Percentiles rank a stretch among this genome's conserved stretches.
phyloP scores from a whole-genome alignment of 92 coral and sea anemone genomes.

The Epizoanthus illoricatus region DNA sequence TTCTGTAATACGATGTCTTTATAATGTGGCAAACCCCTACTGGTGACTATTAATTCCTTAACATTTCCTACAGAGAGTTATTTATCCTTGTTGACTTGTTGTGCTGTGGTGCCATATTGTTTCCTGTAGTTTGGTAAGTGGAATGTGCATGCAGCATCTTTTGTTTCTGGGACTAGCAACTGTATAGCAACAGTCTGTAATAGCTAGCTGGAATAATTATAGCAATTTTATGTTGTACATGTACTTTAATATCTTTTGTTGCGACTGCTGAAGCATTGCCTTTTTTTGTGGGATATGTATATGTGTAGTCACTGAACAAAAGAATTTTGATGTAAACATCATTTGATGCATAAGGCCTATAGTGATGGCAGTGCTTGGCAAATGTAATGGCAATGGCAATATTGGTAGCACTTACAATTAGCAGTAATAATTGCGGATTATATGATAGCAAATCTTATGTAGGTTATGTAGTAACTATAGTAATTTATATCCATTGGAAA shows the following conservation, averaged over 20 bases:
- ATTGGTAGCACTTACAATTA: too few species aligned
- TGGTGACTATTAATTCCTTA: conserved; percentile 26
- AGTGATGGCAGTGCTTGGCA: too few species aligned
- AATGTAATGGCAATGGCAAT: too few species aligned
- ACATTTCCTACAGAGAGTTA: conserved; percentile 80
- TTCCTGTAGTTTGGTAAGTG: conserved; percentile 93
- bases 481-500: too few species aligned
- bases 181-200: background rate
- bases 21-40: background rate
- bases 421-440: too few species aligned
- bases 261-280: background rate
- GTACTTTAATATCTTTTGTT: background rate
- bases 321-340: too few species aligned
- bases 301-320: too few species aligned
- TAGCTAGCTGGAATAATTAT: background rate
- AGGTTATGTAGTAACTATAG: too few species aligned
- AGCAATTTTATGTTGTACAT: background rate
- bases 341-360: too few species aligned
- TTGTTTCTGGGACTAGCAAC: background rate
- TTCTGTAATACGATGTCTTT: too few species aligned
- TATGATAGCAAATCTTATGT: too few species aligned
- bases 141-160: background rate
- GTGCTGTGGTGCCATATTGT: conserved; percentile 96
- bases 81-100: conserved; percentile 87
- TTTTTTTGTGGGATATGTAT: background rate